Conservation (phyloP, 2,888 invertebrate species). For the Ceraclea dissimilis region DNA sequence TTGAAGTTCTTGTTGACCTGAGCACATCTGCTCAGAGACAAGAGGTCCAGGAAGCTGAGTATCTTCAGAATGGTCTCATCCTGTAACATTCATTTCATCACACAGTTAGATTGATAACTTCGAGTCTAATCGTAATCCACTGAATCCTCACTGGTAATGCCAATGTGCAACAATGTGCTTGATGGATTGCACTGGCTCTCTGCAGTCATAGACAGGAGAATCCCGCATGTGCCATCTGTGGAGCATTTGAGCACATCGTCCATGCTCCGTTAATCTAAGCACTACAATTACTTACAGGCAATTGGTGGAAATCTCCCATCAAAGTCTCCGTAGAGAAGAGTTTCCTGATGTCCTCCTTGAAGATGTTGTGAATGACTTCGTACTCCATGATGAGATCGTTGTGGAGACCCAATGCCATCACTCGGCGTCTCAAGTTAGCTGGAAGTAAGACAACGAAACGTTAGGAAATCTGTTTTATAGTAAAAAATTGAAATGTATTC, state of each 20-base stretch:
- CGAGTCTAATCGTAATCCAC: constrained; percentile 6
- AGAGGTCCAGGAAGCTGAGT: constrained; percentile 71
- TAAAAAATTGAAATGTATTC: background rate
- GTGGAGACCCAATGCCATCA: constrained; percentile 23
- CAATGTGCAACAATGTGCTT: background rate
- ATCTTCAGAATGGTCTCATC: constrained; percentile 77
- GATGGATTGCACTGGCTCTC: too few species aligned
- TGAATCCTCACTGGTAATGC: constrained; percentile 4
- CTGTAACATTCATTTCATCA: too few species aligned
- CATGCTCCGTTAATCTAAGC: too few species aligned
- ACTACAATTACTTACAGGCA: constrained; percentile 18
- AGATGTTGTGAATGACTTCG: constrained; percentile 12
- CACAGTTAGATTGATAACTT: too few species aligned
- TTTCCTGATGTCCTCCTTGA: constrained; percentile 21
- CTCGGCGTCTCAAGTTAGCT: constrained; percentile 19
- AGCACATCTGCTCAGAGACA: constrained; percentile 68
- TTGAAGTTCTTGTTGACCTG: constrained; percentile 68
- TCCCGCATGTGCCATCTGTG: too few species aligned
- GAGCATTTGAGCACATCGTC: too few species aligned
- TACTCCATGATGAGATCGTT: constrained; percentile 22
- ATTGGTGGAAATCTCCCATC: constrained; percentile 22
- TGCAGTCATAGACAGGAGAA: too few species aligned
- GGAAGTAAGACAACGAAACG: too few species aligned
- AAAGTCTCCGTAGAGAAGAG: constrained; percentile 14
- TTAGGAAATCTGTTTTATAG: background rate